phyloP scores from a whole-genome alignment of 2,888 invertebrate genomes.

The Penaeus monodon region DNA sequence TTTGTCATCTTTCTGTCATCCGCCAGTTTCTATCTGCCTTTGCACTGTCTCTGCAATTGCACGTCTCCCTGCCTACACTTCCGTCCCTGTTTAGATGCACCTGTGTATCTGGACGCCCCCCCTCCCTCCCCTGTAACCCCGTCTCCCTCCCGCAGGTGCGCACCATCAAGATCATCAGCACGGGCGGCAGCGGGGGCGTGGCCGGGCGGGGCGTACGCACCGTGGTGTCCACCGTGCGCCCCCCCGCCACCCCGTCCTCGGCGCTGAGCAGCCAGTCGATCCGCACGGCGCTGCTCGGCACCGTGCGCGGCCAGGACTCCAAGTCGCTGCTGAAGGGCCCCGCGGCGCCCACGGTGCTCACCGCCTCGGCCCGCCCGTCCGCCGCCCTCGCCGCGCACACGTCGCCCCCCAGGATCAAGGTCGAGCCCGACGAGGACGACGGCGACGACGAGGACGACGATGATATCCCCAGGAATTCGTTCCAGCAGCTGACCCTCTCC shows the following conservation, averaged over 20 bases:
- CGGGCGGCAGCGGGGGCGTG: slow-evolving; percentile 32
- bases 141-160: slow-evolving; percentile 9
- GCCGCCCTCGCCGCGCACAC: neutral
- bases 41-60: too few relatives aligned
- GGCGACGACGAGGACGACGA: slow-evolving; percentile 36
- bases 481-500: slow-evolving; percentile 48
- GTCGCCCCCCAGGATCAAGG: slow-evolving; percentile 27
- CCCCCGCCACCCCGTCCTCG: slow-evolving; percentile 33
- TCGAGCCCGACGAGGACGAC: slow-evolving; percentile 17
- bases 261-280: slow-evolving; percentile 32
- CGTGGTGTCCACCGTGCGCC: slow-evolving; percentile 49
- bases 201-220: slow-evolving; percentile 39
- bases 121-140: neutral
- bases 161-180: slow-evolving; percentile 56
- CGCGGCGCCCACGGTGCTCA: neutral
- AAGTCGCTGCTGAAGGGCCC: slow-evolving; percentile 30
- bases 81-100: neutral
- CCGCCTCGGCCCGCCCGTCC: neutral
- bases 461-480: neutral
- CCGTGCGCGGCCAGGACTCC: slow-evolving; percentile 36
- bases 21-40: too few relatives aligned
- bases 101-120: neutral
- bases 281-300: slow-evolving; percentile 41
- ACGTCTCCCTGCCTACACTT: neutral
- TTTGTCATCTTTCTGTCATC: too few relatives aligned